Percentiles rank a stretch among this genome's conserved stretches.
Conservation (phyloP, 2,113 vertebrate genomes). For the Campylomormyrus tamandua region DNA sequence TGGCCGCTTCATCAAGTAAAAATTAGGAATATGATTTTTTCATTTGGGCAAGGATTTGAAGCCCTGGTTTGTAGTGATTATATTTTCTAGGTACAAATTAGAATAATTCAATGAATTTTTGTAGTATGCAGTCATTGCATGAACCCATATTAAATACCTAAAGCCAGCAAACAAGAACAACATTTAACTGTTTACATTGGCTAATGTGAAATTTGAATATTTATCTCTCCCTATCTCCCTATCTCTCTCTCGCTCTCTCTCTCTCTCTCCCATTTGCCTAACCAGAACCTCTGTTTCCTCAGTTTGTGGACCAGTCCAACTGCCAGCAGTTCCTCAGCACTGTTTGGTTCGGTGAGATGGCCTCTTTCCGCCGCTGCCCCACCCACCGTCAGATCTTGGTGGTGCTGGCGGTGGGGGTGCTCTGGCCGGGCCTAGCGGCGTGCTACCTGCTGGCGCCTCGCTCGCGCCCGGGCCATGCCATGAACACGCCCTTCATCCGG, state of each 20-base stretch:
- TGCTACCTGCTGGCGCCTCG: neutral
- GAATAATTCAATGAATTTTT: neutral
- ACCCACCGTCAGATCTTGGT: constrained; percentile 89
- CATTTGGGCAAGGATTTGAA: neutral
- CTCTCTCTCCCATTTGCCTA: neutral
- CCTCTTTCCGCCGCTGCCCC: constrained; percentile 89
- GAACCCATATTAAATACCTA: neutral
- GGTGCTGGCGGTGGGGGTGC: constrained; percentile 79
- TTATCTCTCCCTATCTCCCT: neutral
- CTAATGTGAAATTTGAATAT: neutral
- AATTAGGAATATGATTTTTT: neutral
- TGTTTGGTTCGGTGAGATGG: constrained; percentile 96
- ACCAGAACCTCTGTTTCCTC: constrained; percentile 15
- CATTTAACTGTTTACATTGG: neutral
- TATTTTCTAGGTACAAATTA: neutral
- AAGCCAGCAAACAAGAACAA: neutral
- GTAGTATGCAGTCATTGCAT: neutral
- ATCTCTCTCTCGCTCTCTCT: neutral
- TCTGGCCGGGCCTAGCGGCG: constrained; percentile 83
- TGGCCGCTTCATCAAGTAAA: neutral
- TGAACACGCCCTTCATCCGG: neutral
- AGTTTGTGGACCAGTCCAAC: constrained; percentile 97
- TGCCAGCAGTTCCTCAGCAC: constrained; percentile 98
- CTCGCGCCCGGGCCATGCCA: neutral
- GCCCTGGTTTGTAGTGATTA: neutral